Evolutionary conservation across 2,888 invertebrate genomes (phyloP).

Genomic region (Labia minor): DNA sequence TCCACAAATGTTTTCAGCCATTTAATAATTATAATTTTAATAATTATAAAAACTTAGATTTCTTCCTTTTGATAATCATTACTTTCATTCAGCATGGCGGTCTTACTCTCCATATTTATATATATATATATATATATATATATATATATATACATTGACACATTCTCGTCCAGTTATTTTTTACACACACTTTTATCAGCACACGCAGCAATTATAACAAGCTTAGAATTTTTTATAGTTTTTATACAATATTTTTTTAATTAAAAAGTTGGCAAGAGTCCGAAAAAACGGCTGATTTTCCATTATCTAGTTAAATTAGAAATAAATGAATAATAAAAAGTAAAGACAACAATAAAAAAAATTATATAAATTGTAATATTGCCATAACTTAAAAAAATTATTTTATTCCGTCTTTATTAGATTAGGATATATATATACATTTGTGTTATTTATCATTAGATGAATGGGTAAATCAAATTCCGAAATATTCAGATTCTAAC

Average conservation of each 20-base stretch:
- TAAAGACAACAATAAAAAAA: not conserved
- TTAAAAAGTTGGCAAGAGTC: not conserved
- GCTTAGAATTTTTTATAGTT: slow-evolving; percentile 1
- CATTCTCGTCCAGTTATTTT: not conserved
- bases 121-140: not conserved
- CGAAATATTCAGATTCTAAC: not conserved
- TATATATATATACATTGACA: not conserved
- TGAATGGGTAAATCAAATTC: not conserved
- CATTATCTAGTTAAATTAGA: not conserved
- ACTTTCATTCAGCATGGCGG: not conserved
- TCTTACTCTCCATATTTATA: not conserved
- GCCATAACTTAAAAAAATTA: not conserved
- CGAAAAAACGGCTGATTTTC: not conserved
- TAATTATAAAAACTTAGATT: not conserved
- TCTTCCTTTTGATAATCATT: not conserved
- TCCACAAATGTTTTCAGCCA: not conserved
- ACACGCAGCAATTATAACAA: slow-evolving; percentile 9
- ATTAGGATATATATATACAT: not conserved
- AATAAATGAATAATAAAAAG: not conserved
- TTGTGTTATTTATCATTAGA: not conserved
- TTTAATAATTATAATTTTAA: not conserved
- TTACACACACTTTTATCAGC: slow-evolving; percentile 8
- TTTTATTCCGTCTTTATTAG: not conserved
- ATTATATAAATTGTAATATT: no score
- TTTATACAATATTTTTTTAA: slow-evolving; percentile 13